A percentile compares a stretch with the other conserved stretches of the same genome.
Conservation (phyloP, 2,113 vertebrate species). For the Crotalus horridus region DNA sequence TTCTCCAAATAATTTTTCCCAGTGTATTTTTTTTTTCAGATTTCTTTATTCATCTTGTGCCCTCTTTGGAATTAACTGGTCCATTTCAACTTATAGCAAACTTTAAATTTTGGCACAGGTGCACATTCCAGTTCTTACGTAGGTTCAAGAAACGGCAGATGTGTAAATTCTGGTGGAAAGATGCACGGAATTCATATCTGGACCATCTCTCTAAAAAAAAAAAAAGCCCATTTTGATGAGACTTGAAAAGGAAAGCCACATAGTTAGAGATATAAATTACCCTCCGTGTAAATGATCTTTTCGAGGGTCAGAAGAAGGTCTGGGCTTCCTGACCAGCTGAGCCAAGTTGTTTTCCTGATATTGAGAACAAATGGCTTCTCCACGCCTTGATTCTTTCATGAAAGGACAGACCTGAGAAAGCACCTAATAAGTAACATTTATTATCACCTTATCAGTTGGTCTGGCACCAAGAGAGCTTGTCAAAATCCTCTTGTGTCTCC, state of each 20-base stretch:
- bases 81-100: too few relatives aligned
- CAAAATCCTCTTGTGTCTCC: conserved; percentile 24
- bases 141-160: background rate
- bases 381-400: conserved; percentile 21
- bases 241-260: background rate
- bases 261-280: too few relatives aligned
- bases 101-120: background rate
- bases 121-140: background rate
- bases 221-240: background rate
- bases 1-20: too few relatives aligned
- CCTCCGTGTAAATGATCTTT: background rate
- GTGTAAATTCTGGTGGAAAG: background rate
- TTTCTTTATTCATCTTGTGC: too few relatives aligned
- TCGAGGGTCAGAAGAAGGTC: background rate
- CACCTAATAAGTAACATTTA: conserved; percentile 38
- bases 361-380: conserved; percentile 44
- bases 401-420: conserved; percentile 28
- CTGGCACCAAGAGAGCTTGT: conserved; percentile 7
- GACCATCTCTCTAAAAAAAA: background rate
- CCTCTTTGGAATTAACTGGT: too few relatives aligned
- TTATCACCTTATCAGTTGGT: conserved; percentile 45
- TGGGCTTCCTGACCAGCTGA: background rate
- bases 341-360: conserved; percentile 29
- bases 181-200: background rate
- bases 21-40: too few relatives aligned